These are phyloP conservation scores for Alviniconcha marisindica DNA, from an alignment of 1,140 invertebrate species.

Conservation along the genomic window DNA sequence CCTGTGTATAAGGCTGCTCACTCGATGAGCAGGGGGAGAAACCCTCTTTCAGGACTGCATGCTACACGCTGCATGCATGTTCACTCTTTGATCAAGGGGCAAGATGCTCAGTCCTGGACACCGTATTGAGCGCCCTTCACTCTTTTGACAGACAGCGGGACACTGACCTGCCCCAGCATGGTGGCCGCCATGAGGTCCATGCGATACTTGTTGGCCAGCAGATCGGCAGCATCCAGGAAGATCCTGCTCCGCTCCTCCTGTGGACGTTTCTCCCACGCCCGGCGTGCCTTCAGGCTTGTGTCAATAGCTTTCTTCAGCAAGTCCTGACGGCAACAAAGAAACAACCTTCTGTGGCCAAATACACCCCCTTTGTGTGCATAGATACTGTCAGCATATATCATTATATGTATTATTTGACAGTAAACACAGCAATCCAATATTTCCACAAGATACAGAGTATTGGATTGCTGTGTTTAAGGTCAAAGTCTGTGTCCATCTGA, in stretches of 20 bases:
- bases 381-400: not conserved
- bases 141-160: too few relatives aligned
- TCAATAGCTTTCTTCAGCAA: slow-evolving; percentile 92
- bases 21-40: too few relatives aligned
- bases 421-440: too few relatives aligned
- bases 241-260: slow-evolving; percentile 83
- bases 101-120: too few relatives aligned
- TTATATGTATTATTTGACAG: not conserved
- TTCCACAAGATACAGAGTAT: too few relatives aligned
- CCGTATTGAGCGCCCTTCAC: too few relatives aligned
- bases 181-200: slow-evolving; percentile 96
- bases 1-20: too few relatives aligned
- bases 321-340: slow-evolving; percentile 77
- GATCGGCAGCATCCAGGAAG: slow-evolving; percentile 86
- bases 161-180: slow-evolving; percentile 93
- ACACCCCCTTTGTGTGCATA: not conserved
- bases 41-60: too few relatives aligned
- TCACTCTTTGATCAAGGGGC: too few relatives aligned
- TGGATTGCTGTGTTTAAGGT: too few relatives aligned
- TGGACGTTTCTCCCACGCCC: slow-evolving; percentile 90
- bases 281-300: slow-evolving; percentile 85
- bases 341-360: not conserved
- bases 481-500: too few relatives aligned
- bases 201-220: slow-evolving; percentile 93
- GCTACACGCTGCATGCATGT: too few relatives aligned